A percentile compares a stretch with the other conserved stretches of the same genome.
Evolutionary conservation across 2,797 vertebrate species (phyloP).

Genomic region (Sorex maritimensis): DNA sequence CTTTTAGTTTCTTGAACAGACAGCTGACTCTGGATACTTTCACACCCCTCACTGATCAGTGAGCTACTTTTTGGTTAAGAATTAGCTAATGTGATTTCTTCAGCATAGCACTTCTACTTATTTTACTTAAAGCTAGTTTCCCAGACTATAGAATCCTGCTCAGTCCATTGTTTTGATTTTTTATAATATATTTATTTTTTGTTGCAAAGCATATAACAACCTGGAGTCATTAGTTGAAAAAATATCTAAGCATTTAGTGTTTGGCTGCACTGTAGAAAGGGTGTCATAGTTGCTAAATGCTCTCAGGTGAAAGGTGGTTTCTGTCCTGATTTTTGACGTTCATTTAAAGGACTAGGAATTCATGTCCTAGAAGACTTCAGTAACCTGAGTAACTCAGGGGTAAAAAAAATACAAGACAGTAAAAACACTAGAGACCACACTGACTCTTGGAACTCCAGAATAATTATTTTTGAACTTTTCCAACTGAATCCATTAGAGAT

Average conservation of each 20-base stretch:
- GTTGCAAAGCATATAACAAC: constrained; percentile 5
- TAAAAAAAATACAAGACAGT: neutral
- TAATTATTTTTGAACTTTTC: constrained; percentile 79
- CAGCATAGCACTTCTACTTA: neutral
- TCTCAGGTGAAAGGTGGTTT: constrained; percentile 6
- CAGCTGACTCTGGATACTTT: neutral
- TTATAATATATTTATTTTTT: neutral
- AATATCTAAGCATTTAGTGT: constrained; percentile 20
- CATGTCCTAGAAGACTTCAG: constrained; percentile 60
- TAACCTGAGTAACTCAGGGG: constrained; percentile 17
- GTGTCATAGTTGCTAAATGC: constrained; percentile 11
- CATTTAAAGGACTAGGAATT: neutral
- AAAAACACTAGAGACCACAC: constrained; percentile 5
- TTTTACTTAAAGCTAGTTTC: constrained; percentile 10
- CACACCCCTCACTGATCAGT: neutral
- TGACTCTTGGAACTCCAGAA: constrained; percentile 57
- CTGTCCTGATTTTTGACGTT: neutral
- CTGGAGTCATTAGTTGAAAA: neutral
- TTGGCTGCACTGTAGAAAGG: neutral
- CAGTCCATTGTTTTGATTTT: constrained; percentile 53
- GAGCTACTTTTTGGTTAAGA: neutral
- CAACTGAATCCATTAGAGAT: constrained; percentile 64
- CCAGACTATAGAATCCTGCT: neutral
- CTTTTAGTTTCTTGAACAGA: neutral
- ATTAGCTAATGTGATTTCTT: constrained; percentile 20